Percentiles rank a stretch among this genome's conserved stretches.
These are phyloP conservation scores for Catotricha subobsoleta DNA, from an alignment of 2,888 invertebrate genomes.

Conservation along the genomic window DNA sequence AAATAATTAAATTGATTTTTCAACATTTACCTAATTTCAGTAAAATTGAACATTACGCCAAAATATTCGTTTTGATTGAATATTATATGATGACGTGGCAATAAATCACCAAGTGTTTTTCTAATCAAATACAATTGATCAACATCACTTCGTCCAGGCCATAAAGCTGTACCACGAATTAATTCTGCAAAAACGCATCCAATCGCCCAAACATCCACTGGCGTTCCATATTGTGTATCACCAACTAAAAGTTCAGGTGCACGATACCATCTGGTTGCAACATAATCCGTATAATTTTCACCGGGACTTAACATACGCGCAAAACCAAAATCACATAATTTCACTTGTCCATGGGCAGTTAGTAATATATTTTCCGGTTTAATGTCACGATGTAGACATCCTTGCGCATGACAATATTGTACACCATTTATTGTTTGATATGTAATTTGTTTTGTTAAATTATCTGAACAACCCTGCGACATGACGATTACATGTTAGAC, in stretches of 20 bases:
- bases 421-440: slow-evolving; percentile 94
- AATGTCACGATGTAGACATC: slow-evolving; percentile 91
- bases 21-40: slow-evolving; percentile 1
- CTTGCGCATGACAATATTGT: slow-evolving; percentile 87
- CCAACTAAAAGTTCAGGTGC: slow-evolving; percentile 94
- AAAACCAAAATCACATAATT: slow-evolving; percentile 95
- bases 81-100: slow-evolving; percentile 87
- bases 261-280: slow-evolving; percentile 97
- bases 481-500: neutral
- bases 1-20: neutral
- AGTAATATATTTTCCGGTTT: slow-evolving; percentile 98
- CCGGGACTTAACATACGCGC: slow-evolving; percentile 91
- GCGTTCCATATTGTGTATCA: slow-evolving; percentile 79
- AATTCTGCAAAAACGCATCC: slow-evolving; percentile 83
- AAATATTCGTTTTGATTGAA: slow-evolving; percentile 89
- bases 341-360: slow-evolving; percentile 82
- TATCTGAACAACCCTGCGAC: slow-evolving; percentile 68
- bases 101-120: slow-evolving; percentile 82
- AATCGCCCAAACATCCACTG: slow-evolving; percentile 96
- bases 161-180: slow-evolving; percentile 76
- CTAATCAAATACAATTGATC: slow-evolving; percentile 94
- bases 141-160: slow-evolving; percentile 98
- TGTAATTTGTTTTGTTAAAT: slow-evolving; percentile 75
- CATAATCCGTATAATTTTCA: slow-evolving; percentile 98
- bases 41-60: slow-evolving; percentile 27